Percentiles rank a stretch among this genome's conserved stretches.
Conservation (phyloP, 2,113 vertebrate species). For the Gobiocypris rarus region DNA sequence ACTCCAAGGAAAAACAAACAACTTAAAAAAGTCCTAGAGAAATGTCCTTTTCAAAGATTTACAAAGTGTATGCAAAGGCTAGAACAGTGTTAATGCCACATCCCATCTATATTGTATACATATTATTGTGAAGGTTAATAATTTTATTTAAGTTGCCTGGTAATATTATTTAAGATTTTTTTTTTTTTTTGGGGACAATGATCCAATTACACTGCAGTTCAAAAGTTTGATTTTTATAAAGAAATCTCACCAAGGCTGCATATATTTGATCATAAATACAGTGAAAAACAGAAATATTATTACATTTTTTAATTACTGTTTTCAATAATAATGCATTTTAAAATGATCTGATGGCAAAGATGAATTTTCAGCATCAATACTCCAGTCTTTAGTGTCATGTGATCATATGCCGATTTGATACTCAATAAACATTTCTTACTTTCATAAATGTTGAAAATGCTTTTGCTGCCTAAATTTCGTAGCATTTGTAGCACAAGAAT, state of each 20-base stretch:
- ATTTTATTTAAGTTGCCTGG: not conserved
- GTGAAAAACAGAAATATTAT: not conserved
- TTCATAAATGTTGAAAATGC: not conserved
- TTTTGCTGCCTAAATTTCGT: too few species aligned
- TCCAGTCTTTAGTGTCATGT: too few species aligned
- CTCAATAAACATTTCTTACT: not conserved
- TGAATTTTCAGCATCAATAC: not conserved
- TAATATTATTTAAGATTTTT: not conserved
- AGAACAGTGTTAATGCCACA: not conserved
- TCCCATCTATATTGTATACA: not conserved
- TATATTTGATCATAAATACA: not conserved
- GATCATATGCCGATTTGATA: not conserved
- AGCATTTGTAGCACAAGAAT: too few species aligned
- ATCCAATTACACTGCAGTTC: not conserved
- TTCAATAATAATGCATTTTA: too few species aligned
- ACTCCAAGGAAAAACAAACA: not conserved
- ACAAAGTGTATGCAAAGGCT: not conserved
- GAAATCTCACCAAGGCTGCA: not conserved
- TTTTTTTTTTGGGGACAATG: not conserved
- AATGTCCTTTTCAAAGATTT: constrained; percentile 1
- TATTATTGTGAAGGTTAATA: not conserved
- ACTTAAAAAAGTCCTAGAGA: not conserved
- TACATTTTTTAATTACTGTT: not conserved
- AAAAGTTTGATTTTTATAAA: not conserved
- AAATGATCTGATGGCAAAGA: not conserved